These are phyloP conservation scores for Hirtodrosophila trivittata DNA, from an alignment of 2,888 invertebrate genomes.

Conservation along the genomic window DNA sequence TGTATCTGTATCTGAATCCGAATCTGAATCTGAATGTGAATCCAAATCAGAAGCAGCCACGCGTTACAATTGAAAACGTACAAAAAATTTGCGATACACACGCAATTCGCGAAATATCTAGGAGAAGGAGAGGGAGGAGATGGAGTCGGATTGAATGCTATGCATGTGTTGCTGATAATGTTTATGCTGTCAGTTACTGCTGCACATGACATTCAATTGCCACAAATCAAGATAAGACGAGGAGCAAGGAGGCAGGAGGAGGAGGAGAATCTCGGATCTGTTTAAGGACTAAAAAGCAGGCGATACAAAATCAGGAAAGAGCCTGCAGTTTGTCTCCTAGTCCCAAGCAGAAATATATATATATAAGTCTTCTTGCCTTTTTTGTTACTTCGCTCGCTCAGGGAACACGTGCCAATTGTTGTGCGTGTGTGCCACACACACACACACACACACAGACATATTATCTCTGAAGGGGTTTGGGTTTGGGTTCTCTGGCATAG, in stretches of 20 bases:
- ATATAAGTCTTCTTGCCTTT: background rate
- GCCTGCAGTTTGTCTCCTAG: constrained; percentile 26
- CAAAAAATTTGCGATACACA: constrained; percentile 41
- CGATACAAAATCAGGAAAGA: constrained; percentile 13
- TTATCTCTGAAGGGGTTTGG: too few species aligned
- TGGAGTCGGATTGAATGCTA: constrained; percentile 8
- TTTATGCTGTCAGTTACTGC: constrained; percentile 65
- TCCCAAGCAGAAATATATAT: constrained; percentile 31
- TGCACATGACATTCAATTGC: constrained; percentile 75
- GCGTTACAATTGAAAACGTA: constrained; percentile 56
- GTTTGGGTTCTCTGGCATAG: constrained; percentile 15
- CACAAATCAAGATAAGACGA: constrained; percentile 73
- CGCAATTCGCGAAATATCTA: constrained; percentile 58
- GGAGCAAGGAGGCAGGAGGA: too few species aligned
- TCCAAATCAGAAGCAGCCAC: constrained; percentile 28
- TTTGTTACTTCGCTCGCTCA: constrained; percentile 11
- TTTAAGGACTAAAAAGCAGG: constrained; percentile 5
- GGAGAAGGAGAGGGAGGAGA: background rate
- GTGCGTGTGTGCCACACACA: constrained; percentile 22
- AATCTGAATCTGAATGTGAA: constrained; percentile 19
- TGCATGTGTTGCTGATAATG: constrained; percentile 70
- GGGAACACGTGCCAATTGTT: constrained; percentile 62
- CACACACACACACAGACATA: background rate
- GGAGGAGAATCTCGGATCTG: too few species aligned
- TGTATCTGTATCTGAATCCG: constrained; percentile 7